phyloP scores from a whole-genome alignment of 2,113 vertebrate species.

The Sigmodon hispidus region DNA sequence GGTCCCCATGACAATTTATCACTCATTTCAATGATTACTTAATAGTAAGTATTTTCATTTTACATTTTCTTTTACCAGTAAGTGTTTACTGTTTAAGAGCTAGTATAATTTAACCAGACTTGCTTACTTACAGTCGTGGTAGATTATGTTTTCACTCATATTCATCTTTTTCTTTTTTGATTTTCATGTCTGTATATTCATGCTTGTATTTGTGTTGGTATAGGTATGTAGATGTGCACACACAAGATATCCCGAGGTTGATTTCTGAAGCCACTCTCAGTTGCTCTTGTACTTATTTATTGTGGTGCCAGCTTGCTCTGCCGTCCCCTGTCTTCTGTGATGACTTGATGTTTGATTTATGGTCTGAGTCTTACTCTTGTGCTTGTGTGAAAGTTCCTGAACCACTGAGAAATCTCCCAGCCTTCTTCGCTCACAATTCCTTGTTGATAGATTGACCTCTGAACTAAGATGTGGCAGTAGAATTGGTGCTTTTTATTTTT shows the following conservation, averaged over 20 bases:
- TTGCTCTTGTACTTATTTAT: background rate
- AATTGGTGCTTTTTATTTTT: background rate
- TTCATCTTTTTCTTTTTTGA: background rate
- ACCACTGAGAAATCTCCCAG: background rate
- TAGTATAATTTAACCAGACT: background rate
- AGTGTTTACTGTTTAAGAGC: background rate
- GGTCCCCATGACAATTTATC: background rate
- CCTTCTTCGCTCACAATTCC: background rate
- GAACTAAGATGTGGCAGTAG: background rate
- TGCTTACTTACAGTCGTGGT: background rate
- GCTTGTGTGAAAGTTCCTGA: background rate
- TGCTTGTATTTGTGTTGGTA: background rate
- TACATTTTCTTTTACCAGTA: background rate
- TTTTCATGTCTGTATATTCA: background rate
- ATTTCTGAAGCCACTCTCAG: background rate
- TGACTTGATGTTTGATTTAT: background rate
- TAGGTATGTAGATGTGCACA: background rate
- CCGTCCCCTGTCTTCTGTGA: too few species aligned
- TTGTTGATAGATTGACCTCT: background rate
- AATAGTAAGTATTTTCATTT: constrained; percentile 11
- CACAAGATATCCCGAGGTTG: too few species aligned
- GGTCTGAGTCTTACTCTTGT: background rate
- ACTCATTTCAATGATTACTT: constrained; percentile 2
- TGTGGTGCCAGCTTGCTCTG: background rate
- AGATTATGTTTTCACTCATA: background rate